These are phyloP conservation scores for Idaea straminata DNA, from an alignment of 2,888 invertebrate species.

Conservation along the genomic window DNA sequence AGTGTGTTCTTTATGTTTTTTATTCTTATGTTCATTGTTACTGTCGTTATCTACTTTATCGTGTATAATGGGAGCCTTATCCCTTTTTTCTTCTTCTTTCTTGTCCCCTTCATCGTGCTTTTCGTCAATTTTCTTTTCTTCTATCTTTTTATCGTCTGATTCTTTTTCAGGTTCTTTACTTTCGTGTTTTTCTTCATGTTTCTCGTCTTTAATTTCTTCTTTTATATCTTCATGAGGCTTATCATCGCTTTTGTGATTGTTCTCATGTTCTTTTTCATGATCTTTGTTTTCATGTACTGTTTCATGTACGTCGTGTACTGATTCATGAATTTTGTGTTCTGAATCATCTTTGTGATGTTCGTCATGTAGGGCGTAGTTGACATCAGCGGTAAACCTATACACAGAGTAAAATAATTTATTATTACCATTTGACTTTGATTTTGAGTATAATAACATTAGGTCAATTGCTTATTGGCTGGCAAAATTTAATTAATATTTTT, in stretches of 20 bases:
- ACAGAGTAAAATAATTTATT: not conserved
- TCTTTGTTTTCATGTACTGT: conserved; percentile 2
- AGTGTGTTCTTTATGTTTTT: conserved; percentile 7
- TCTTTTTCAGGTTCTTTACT: conserved; percentile 8
- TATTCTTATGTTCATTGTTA: not conserved
- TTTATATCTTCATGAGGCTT: conserved; percentile 1
- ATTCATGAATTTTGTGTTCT: conserved; percentile 13
- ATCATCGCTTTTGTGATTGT: conserved; percentile 6
- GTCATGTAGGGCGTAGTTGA: conserved; percentile 16
- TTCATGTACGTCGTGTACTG: conserved; percentile 9
- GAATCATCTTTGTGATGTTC: conserved; percentile 5
- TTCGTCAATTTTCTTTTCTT: not conserved
- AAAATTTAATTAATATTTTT: too few relatives aligned
- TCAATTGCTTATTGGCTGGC: too few relatives aligned
- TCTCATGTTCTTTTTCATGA: conserved; percentile 11
- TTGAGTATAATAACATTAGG: too few relatives aligned
- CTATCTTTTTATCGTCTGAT: not conserved
- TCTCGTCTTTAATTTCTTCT: not conserved
- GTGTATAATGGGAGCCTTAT: not conserved
- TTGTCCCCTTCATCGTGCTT: not conserved
- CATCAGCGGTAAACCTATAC: conserved; percentile 28
- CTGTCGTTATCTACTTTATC: conserved; percentile 4
- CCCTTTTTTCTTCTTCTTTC: not conserved
- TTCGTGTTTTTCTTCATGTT: conserved; percentile 14
- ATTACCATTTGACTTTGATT: too few relatives aligned